Conservation (phyloP, 2,113 vertebrate genomes). For the Crotophaga sulcirostris region DNA sequence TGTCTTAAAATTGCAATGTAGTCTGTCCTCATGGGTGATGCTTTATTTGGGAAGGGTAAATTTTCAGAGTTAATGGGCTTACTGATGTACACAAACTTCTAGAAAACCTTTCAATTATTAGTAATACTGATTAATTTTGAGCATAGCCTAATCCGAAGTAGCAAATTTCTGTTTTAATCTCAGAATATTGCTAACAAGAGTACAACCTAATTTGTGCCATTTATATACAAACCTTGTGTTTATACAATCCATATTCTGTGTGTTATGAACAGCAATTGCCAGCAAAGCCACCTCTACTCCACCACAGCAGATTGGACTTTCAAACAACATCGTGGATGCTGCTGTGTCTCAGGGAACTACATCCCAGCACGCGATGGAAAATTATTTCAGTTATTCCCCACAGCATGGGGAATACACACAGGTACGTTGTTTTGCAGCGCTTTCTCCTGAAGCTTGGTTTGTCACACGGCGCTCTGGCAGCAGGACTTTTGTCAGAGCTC, state of each 20-base stretch:
- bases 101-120: neutral
- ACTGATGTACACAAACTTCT: neutral
- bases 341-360: slow-evolving; percentile 79
- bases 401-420: slow-evolving; percentile 83
- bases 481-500: neutral
- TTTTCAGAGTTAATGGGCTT: neutral
- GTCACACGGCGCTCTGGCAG: neutral
- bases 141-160: neutral
- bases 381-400: slow-evolving; percentile 79
- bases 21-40: neutral
- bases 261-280: slow-evolving; percentile 73
- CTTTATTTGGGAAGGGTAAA: neutral
- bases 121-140: neutral
- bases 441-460: neutral
- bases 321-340: slow-evolving; percentile 72
- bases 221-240: neutral
- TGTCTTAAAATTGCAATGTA: neutral
- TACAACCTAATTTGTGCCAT: accelerated
- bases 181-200: neutral
- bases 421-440: slow-evolving; percentile 30
- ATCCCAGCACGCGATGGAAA: slow-evolving; percentile 80
- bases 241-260: neutral
- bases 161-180: neutral
- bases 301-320: slow-evolving; percentile 71
- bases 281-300: slow-evolving; percentile 76